Evolutionary conservation across 2,888 invertebrate species (phyloP), one percentile per base, ranked within the genome.

Genomic region (Dasypolia templi): DNA sequence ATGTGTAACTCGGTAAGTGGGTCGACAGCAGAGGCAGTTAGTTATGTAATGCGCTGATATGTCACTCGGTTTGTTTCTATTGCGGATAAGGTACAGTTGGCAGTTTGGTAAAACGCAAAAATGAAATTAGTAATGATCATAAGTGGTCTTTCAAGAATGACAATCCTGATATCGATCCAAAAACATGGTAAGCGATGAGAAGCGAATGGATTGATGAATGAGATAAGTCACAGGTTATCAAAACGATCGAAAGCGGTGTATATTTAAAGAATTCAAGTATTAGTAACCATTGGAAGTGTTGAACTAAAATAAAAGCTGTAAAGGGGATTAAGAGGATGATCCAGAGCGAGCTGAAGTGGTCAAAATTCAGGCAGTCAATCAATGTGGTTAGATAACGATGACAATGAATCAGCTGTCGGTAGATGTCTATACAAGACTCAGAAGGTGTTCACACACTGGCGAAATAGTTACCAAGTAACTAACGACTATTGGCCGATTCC

Each of bases 1-100:
- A n/a, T n/a, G n/a, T n/a, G n/a, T n/a, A n/a, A 74, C n/a, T 80
- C 86, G 83, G 86, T 77, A 65, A 85, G 42, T 84, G 72, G 83
- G 86, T 80, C 86, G 29, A 61, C 53, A 44, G 67, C 22, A 49
- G 22, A 26, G 3, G 17, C 2, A 0, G 49, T 78, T 71, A 71
- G 58, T 75, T 83, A 69, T 55, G 55, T 75, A 79, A 82, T 14
- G 5, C 7, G 26, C 9, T 11, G 44, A 65, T 58, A 63, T 44
- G 68, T 78, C 55, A 46, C 65, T 32, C 26, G 6, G 42, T 22
- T 53, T 42, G 7, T 46, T 22, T 63, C 2, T 55, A 55, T 46
- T 42, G 22, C 44, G 22, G n/a, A 39, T 72, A 46, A 22, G 17
- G 32, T 77, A 68, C 55, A 77, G 9, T 55, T 49, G 11, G 26